These are phyloP conservation scores for Chiloscyllium plagiosum DNA, from an alignment of 2,113 vertebrate genomes.

Conservation along the genomic window DNA sequence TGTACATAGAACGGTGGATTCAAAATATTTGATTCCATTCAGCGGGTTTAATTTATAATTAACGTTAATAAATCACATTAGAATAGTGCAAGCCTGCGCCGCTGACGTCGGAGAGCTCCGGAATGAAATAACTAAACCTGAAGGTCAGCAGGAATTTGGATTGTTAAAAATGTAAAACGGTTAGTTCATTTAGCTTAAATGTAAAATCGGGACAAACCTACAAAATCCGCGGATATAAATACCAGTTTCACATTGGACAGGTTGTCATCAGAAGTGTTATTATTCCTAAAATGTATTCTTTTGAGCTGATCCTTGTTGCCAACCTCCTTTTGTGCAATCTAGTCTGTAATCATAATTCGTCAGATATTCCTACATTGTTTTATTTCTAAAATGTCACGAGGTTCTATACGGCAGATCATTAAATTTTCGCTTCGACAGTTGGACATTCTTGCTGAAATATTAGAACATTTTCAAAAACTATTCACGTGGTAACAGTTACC, in stretches of 20 bases:
- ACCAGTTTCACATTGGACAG: background rate
- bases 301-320: background rate
- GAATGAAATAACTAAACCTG: background rate
- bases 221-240: no score
- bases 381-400: background rate
- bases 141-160: background rate
- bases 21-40: background rate
- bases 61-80: constrained; percentile 8
- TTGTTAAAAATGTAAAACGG: background rate
- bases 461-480: background rate
- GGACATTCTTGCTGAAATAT: background rate
- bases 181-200: background rate
- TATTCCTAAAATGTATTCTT: background rate
- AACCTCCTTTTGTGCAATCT: background rate
- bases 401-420: background rate
- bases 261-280: background rate
- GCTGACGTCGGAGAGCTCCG: background rate
- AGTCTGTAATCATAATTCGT: background rate
- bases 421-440: background rate
- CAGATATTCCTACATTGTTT: background rate
- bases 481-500: background rate
- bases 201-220: background rate
- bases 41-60: background rate
- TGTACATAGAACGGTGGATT: background rate
- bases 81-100: constrained; percentile 10